Evolutionary conservation across 2,888 invertebrate genomes (phyloP).

Genomic region (Acronicta leporina): DNA sequence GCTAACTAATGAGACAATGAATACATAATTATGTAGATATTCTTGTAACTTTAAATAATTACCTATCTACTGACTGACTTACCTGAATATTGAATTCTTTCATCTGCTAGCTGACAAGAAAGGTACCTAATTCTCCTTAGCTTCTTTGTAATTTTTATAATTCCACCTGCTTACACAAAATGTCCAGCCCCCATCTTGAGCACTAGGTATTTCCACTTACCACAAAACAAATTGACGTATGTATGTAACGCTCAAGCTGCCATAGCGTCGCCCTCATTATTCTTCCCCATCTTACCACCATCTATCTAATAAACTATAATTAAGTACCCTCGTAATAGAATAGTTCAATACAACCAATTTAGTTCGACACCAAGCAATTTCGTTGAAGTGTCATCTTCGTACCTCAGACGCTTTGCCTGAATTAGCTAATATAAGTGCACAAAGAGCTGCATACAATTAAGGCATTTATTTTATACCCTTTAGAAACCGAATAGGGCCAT

Average conservation of each 20-base stretch:
- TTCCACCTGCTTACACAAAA: no score
- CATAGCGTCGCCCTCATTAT: conserved; percentile 25
- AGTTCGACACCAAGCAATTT: conserved; percentile 43
- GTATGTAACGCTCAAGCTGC: conserved; percentile 18
- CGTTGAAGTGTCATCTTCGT: conserved; percentile 33
- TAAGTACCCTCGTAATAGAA: conserved; percentile 42
- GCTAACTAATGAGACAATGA: no score
- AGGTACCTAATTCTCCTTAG: no score
- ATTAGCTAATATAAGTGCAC: conserved; percentile 51
- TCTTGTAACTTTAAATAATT: no score
- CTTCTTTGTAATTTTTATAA: no score
- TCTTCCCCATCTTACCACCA: conserved; percentile 37
- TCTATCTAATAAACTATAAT: conserved; percentile 40
- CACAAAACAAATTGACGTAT: neutral
- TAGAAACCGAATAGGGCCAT: conserved; percentile 43
- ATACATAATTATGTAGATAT: no score
- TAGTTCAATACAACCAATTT: conserved; percentile 43
- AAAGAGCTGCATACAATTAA: conserved; percentile 42
- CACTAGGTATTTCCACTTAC: no score
- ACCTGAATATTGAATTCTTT: no score
- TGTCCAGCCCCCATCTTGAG: no score
- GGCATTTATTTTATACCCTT: conserved; percentile 47
- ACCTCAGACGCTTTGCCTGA: conserved; percentile 26
- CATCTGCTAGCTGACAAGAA: no score
- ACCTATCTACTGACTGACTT: no score